phyloP scores from a whole-genome alignment of 2,888 invertebrate genomes.

The Bombylius discolor region DNA sequence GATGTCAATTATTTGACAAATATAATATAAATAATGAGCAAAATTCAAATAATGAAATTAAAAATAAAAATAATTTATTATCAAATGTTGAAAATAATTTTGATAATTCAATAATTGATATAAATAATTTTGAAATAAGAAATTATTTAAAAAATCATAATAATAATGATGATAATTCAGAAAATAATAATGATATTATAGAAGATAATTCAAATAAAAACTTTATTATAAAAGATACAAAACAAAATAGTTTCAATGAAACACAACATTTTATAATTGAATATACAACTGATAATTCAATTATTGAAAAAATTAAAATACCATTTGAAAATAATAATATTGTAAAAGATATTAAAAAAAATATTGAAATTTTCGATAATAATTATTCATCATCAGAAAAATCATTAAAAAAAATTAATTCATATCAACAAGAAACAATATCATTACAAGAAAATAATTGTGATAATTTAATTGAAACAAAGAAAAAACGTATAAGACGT shows the following conservation, averaged over 20 bases:
- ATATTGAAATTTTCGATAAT: too few species aligned
- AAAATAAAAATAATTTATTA: too few species aligned
- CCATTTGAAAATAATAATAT: too few species aligned
- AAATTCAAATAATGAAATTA: too few species aligned
- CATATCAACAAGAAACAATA: neutral
- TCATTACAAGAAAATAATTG: too few species aligned
- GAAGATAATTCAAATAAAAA: neutral
- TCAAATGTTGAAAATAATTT: neutral
- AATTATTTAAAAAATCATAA: neutral
- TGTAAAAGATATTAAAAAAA: too few species aligned
- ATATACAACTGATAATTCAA: too few species aligned
- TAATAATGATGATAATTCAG: neutral
- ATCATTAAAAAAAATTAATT: too few species aligned
- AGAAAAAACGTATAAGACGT: neutral
- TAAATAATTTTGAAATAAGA: neutral
- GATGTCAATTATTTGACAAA: constrained; percentile 21
- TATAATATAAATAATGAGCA: constrained; percentile 1
- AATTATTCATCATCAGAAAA: too few species aligned
- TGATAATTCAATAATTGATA: neutral
- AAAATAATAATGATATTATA: neutral
- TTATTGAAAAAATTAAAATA: neutral
- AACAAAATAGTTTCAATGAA: too few species aligned
- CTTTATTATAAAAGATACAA: too few species aligned
- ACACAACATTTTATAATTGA: too few species aligned
- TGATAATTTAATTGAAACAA: neutral